A percentile compares a stretch with the other conserved stretches of the same genome.
Evolutionary conservation across 1,140 invertebrate genomes (phyloP).

Genomic region (Plodia interpunctella): DNA sequence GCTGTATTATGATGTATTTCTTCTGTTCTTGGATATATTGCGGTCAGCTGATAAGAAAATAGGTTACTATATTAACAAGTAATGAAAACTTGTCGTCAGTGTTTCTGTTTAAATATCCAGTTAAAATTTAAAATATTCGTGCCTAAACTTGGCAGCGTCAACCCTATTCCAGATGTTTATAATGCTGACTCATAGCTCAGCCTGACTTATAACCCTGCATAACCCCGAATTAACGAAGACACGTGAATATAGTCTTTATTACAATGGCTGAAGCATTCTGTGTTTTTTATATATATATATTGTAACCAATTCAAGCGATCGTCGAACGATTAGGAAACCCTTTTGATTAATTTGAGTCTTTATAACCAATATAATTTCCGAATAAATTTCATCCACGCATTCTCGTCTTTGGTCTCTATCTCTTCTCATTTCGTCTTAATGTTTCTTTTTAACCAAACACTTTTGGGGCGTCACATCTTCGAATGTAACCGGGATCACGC

Average conservation of each 20-base stretch:
- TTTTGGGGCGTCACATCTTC: no score
- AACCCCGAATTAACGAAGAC: constrained; percentile 1
- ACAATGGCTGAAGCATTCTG: not conserved
- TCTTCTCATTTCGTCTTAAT: no score
- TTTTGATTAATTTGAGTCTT: not conserved
- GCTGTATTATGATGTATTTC: no score
- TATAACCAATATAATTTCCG: no score
- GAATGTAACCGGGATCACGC: no score
- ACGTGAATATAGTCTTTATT: not conserved
- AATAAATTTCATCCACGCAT: no score
- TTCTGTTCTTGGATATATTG: no score
- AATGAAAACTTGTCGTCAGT: no score
- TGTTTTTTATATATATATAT: not conserved
- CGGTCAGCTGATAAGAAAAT: no score
- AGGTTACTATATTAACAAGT: no score
- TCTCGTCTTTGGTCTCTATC: no score
- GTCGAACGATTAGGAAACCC: constrained; percentile 32
- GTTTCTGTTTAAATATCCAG: not conserved
- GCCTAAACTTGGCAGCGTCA: not conserved
- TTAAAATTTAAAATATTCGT: not conserved
- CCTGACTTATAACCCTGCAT: constrained; percentile 6
- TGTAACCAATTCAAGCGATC: constrained; percentile 25
- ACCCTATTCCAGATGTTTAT: constrained; percentile 3
- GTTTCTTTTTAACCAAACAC: no score
- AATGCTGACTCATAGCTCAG: constrained; percentile 4